Evolutionary conservation across 1,140 invertebrate genomes (phyloP).

Genomic region (Panonychus citri): DNA sequence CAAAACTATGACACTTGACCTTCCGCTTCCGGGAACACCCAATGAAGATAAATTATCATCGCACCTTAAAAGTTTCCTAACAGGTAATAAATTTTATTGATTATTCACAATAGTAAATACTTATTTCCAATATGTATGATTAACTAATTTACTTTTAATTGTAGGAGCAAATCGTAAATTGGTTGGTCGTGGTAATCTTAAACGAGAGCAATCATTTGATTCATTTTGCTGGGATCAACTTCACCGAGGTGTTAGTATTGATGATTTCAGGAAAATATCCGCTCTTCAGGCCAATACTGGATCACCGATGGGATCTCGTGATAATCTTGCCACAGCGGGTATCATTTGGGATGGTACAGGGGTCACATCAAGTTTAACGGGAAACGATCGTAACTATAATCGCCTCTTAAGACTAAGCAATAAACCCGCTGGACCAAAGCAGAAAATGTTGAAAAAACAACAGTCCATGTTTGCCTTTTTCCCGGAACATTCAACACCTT

Average conservation of each 20-base stretch:
- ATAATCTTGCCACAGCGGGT: conserved; percentile 10
- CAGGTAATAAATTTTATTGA: background rate
- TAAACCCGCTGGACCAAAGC: conserved; percentile 12
- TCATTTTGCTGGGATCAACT: conserved; percentile 17
- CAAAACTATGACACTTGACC: conserved; percentile 14
- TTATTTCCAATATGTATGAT: too few species aligned
- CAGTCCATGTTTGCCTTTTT: conserved; percentile 16
- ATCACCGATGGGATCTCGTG: conserved; percentile 15
- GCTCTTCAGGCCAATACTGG: background rate
- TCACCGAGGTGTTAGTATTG: conserved; percentile 9
- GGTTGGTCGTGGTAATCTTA: conserved; percentile 13
- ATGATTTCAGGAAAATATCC: conserved; percentile 10
- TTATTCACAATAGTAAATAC: too few species aligned
- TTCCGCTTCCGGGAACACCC: conserved; percentile 12
- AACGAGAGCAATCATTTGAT: conserved; percentile 18
- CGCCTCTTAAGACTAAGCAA: background rate
- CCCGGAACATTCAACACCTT: background rate
- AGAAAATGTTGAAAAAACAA: conserved; percentile 18
- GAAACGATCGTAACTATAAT: background rate
- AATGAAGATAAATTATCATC: conserved; percentile 14
- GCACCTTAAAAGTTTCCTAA: background rate
- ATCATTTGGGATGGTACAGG: conserved; percentile 11
- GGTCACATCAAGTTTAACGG: background rate
- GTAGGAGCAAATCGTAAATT: background rate
- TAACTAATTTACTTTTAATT: too few species aligned